Conservation (phyloP, 1,140 invertebrate genomes). For the Belonocnema kinseyi region DNA sequence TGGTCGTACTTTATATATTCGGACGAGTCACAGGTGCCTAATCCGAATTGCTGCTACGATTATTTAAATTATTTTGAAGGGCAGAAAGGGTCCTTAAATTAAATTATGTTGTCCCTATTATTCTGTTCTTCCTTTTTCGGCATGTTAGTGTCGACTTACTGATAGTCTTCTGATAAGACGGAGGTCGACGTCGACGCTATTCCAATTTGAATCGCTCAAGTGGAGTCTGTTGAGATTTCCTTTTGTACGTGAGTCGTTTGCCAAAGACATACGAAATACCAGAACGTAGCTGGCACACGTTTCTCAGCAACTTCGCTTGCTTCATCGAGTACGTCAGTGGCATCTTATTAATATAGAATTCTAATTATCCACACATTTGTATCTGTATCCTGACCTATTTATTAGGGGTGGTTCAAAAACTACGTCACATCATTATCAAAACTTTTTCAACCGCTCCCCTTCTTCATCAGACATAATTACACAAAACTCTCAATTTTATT, state of each 20-base stretch:
- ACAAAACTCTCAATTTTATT: too few relatives aligned
- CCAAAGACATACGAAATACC: constrained; percentile 38
- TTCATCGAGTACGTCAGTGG: constrained; percentile 33
- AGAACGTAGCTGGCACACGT: constrained; percentile 40
- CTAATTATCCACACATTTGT: not conserved
- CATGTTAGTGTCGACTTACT: constrained; percentile 48
- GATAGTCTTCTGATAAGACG: constrained; percentile 46
- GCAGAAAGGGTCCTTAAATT: not conserved
- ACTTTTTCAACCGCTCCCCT: too few relatives aligned
- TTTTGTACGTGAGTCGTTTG: constrained; percentile 55
- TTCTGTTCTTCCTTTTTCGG: constrained; percentile 39
- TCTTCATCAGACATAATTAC: too few relatives aligned
- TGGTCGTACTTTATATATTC: too few relatives aligned
- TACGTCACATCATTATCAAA: too few relatives aligned
- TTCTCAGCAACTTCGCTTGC: constrained; percentile 28
- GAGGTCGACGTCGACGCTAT: constrained; percentile 51
- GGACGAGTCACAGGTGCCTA: too few relatives aligned
- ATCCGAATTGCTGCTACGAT: too few relatives aligned
- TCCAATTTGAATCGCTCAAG: constrained; percentile 51
- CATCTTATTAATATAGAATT: constrained; percentile 5
- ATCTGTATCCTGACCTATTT: not conserved
- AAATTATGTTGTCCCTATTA: constrained; percentile 15
- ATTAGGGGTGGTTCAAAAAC: too few relatives aligned
- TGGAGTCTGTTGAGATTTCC: constrained; percentile 58
- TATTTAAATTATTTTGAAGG: too few relatives aligned